Percentiles rank a stretch among this genome's conserved stretches.
Evolutionary conservation across 2,888 invertebrate genomes (phyloP).

Genomic region (Alitta virens): DNA sequence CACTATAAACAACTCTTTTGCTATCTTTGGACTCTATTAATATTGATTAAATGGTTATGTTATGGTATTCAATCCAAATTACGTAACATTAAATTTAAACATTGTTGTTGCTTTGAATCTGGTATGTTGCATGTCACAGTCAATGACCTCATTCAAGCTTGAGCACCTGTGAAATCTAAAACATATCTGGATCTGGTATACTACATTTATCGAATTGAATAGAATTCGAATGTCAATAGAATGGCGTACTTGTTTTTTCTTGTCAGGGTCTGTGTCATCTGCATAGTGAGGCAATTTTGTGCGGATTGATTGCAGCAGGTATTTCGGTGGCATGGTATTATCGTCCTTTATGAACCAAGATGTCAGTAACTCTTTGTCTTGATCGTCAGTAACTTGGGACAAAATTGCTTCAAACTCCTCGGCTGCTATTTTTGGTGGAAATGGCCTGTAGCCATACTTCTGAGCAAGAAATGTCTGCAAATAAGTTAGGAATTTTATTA

Average conservation of each 20-base stretch:
- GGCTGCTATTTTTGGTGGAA: conserved; percentile 7
- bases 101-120: too few species aligned
- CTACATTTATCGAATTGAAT: too few species aligned
- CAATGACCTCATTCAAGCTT: too few species aligned
- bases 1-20: too few species aligned
- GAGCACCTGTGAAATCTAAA: too few species aligned
- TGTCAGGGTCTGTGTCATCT: conserved; percentile 2
- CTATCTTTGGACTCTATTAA: too few species aligned
- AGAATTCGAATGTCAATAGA: too few species aligned
- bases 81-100: too few species aligned
- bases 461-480: conserved; percentile 11
- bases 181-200: too few species aligned
- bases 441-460: conserved; percentile 11
- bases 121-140: too few species aligned
- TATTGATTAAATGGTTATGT: too few species aligned
- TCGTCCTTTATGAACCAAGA: conserved; percentile 69
- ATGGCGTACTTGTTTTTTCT: conserved; percentile 2
- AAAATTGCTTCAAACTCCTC: conserved; percentile 6
- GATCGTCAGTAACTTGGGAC: not conserved
- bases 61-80: too few species aligned
- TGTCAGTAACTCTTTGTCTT: not conserved
- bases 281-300: conserved; percentile 4
- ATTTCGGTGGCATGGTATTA: conserved; percentile 74
- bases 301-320: conserved; percentile 67
- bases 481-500: not conserved